A percentile compares a stretch with the other conserved stretches of the same genome.
phyloP scores from a whole-genome alignment of 2,888 invertebrate species.

The Crematogaster levior region DNA sequence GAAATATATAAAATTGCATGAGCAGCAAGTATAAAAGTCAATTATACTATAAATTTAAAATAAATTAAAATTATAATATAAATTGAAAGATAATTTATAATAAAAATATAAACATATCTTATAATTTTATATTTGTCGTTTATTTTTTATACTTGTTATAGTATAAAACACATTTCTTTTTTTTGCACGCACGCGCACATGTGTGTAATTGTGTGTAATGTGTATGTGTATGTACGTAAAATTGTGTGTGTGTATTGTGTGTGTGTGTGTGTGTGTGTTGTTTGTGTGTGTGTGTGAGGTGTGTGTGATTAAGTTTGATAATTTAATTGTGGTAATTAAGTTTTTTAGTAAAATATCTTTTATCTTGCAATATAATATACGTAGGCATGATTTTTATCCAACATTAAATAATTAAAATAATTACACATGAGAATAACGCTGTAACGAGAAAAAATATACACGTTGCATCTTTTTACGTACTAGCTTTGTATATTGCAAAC shows the following conservation, averaged over 20 bases:
- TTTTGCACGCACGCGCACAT: no score
- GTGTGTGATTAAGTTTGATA: no score
- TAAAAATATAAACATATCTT: neutral
- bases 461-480: neutral
- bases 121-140: neutral
- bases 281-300: no score
- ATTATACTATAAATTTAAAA: no score
- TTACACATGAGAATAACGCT: neutral
- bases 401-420: neutral
- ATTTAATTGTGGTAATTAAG: no score
- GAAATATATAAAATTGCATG: neutral
- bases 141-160: neutral
- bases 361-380: neutral
- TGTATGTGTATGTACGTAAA: neutral
- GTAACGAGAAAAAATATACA: neutral
- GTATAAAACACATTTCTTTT: neutral
- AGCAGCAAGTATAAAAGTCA: neutral
- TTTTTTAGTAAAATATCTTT: neutral
- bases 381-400: neutral
- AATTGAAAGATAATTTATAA: neutral
- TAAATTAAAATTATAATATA: no score
- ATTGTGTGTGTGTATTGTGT: no score
- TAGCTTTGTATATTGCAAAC: neutral
- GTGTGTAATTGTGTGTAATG: no score
- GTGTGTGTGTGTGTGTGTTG: no score